phyloP scores from a whole-genome alignment of 92 coral and sea anemone species.

The Phymanthus crucifer region DNA sequence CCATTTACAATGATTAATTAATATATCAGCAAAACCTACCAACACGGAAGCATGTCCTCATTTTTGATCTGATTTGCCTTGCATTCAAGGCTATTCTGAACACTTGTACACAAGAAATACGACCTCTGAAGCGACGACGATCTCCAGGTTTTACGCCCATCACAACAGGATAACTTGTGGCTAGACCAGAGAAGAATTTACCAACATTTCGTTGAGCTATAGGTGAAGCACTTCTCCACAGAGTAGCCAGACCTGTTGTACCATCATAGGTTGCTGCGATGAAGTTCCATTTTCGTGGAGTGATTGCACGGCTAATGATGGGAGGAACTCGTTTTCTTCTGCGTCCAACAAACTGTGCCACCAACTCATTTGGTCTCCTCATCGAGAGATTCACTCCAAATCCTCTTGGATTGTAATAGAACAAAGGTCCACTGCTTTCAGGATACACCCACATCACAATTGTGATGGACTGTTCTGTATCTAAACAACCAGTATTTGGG shows the following conservation, averaged over 20 bases:
- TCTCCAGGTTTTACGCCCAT: no score
- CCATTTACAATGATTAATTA: background rate
- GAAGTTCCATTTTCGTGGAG: conserved; percentile 55
- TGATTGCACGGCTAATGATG: conserved; percentile 35
- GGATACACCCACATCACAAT: conserved; percentile 65
- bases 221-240: conserved; percentile 54
- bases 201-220: conserved; percentile 24
- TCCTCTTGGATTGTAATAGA: conserved; percentile 53
- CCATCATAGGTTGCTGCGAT: conserved; percentile 59
- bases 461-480: conserved; percentile 50
- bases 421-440: conserved; percentile 60
- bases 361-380: conserved; percentile 6
- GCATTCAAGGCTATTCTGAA: conserved; percentile 52
- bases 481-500: conserved; percentile 61
- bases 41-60: conserved; percentile 35
- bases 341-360: conserved; percentile 56
- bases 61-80: conserved; percentile 43
- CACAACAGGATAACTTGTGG: no score
- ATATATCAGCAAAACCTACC: background rate
- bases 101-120: no score
- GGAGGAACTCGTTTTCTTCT: conserved; percentile 46
- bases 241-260: conserved; percentile 44
- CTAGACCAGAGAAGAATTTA: background rate
- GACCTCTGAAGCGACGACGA: no score
- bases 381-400: conserved; percentile 61